A percentile compares a stretch with the other conserved stretches of the same genome.
Conservation (phyloP, 2,797 vertebrate genomes). For the Steatocranus sp. region DNA sequence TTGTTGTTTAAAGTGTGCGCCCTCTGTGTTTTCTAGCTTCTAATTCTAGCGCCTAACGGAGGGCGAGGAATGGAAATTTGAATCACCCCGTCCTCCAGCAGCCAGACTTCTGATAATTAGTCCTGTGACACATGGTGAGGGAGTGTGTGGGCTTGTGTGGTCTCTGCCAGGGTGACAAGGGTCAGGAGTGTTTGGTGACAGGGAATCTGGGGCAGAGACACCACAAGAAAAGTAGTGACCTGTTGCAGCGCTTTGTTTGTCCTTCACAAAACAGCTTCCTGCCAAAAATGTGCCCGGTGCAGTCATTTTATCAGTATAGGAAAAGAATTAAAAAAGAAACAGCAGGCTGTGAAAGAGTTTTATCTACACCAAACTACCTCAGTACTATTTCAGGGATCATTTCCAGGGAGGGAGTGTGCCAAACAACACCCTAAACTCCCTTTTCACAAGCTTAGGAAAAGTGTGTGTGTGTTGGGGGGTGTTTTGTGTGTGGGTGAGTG, state of each 20-base stretch:
- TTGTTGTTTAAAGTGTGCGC: conserved; percentile 28
- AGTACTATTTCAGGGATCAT: conserved; percentile 25
- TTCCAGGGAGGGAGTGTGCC: background rate
- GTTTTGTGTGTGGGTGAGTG: background rate
- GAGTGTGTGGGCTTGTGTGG: conserved; percentile 23
- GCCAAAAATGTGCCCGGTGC: background rate
- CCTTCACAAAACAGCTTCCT: conserved; percentile 32
- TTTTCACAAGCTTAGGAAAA: background rate
- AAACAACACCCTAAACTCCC: conserved; percentile 25
- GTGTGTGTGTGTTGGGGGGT: background rate
- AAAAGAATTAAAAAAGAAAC: background rate
- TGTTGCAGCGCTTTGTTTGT: conserved; percentile 32
- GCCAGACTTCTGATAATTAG: conserved; percentile 67
- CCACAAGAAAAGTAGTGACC: conserved; percentile 36
- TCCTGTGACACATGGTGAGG: conserved; percentile 55
- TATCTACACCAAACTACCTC: background rate
- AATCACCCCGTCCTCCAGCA: conserved; percentile 57
- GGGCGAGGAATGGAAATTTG: conserved; percentile 69
- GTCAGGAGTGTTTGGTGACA: conserved; percentile 70
- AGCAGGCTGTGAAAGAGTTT: background rate
- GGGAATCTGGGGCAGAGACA: conserved; percentile 55
- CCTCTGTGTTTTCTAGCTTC: conserved; percentile 51
- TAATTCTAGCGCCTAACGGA: conserved; percentile 61
- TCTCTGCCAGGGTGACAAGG: conserved; percentile 48
- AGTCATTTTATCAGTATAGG: background rate